Conservation (phyloP, 64 coral and sea anemone species). For the Anthopleura sola region DNA sequence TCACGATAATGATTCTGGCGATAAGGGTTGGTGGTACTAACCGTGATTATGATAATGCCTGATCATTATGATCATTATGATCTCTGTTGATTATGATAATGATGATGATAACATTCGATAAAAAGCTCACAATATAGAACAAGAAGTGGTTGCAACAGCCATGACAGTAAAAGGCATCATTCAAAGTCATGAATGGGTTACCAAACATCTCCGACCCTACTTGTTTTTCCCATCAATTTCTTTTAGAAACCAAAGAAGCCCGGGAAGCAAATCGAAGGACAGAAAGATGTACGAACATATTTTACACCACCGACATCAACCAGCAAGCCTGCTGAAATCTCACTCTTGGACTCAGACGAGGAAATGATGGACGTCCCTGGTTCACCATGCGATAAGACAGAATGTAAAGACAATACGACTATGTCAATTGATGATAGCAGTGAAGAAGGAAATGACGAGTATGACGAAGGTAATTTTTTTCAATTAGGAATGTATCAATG, state of each 20-base stretch:
- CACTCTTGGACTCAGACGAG: not conserved
- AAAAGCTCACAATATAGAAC: too few relatives aligned
- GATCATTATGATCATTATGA: not conserved
- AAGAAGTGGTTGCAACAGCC: too few relatives aligned
- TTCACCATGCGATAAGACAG: not conserved
- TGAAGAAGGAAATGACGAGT: not conserved
- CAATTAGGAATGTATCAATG: too few relatives aligned
- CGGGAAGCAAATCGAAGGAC: constrained; percentile 15
- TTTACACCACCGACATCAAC: constrained; percentile 17
- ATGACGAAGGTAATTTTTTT: not conserved
- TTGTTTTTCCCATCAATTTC: not conserved
- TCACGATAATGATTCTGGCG: too few relatives aligned
- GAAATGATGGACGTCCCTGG: not conserved
- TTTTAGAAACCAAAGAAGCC: constrained; percentile 35
- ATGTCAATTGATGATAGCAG: not conserved
- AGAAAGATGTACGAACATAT: constrained; percentile 38
- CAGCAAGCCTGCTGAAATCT: not conserved
- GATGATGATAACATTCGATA: too few relatives aligned
- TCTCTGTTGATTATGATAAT: too few relatives aligned
- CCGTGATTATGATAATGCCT: too few relatives aligned
- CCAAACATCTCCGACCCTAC: too few relatives aligned
- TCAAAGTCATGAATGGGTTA: too few relatives aligned
- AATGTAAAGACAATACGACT: not conserved
- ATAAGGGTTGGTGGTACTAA: too few relatives aligned
- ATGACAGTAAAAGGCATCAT: too few relatives aligned